Evolutionary conservation across 2,888 invertebrate species (phyloP).

Genomic region (Carcina quercana): DNA sequence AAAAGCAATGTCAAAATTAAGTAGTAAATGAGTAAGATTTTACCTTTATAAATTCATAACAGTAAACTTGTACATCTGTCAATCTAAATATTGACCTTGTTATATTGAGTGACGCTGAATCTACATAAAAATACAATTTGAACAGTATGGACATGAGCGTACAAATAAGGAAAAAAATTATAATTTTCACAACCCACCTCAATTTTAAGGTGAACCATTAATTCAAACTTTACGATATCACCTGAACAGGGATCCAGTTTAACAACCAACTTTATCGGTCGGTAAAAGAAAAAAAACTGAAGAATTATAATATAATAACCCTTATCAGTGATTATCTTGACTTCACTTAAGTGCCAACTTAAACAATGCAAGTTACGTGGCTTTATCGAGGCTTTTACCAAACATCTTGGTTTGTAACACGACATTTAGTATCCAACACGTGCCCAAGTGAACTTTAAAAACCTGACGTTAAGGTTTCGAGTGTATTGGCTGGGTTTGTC

Average conservation of each 20-base stretch:
- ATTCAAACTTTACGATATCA: neutral
- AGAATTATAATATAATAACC: slow-evolving; percentile 16
- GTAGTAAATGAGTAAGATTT: too few relatives aligned
- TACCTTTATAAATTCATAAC: too few relatives aligned
- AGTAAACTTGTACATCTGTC: too few relatives aligned
- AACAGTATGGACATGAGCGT: too few relatives aligned
- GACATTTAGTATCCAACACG: slow-evolving; percentile 7
- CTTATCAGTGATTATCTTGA: slow-evolving; percentile 20
- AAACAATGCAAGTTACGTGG: slow-evolving; percentile 22
- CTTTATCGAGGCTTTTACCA: slow-evolving; percentile 21
- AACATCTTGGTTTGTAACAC: slow-evolving; percentile 22
- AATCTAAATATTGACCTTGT: too few relatives aligned
- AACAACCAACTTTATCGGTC: slow-evolving; percentile 4
- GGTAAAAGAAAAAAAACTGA: slow-evolving; percentile 10
- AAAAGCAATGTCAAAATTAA: too few relatives aligned
- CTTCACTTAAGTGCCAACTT: slow-evolving; percentile 23
- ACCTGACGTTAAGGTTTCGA: slow-evolving; percentile 2
- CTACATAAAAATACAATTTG: too few relatives aligned
- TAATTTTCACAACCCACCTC: too few relatives aligned
- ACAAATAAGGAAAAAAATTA: too few relatives aligned
- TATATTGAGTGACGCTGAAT: too few relatives aligned
- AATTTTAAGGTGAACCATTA: too few relatives aligned
- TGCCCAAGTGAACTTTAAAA: slow-evolving; percentile 12
- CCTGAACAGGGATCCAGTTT: too few relatives aligned
- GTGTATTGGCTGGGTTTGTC: neutral